A percentile compares a stretch with the other conserved stretches of the same genome.
These are phyloP conservation scores for Bedellia somnulentella DNA, from an alignment of 2,888 invertebrate species.

Conservation along the genomic window DNA sequence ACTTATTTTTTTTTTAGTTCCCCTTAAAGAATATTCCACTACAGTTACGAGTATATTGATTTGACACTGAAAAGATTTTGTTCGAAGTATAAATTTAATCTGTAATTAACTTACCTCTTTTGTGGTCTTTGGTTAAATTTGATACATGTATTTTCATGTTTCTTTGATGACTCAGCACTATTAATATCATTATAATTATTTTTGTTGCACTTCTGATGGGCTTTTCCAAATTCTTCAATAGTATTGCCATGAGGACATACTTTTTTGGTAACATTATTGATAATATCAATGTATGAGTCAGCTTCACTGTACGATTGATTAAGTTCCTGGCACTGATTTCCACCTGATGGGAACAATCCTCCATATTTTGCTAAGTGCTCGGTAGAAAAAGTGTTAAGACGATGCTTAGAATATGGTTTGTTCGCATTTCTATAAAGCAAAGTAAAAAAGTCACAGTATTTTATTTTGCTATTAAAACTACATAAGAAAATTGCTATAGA, in stretches of 20 bases:
- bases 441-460: not conserved
- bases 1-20: too few relatives aligned
- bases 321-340: constrained; percentile 48
- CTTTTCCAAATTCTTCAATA: constrained; percentile 51
- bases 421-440: constrained; percentile 50
- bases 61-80: too few relatives aligned
- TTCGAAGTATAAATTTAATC: too few relatives aligned
- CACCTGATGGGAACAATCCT: constrained; percentile 49
- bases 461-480: not conserved
- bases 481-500: not conserved
- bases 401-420: constrained; percentile 58
- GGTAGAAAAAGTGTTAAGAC: constrained; percentile 54
- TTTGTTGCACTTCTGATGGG: constrained; percentile 52
- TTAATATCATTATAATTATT: not conserved
- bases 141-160: constrained; percentile 54
- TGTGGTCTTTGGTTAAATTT: constrained; percentile 51
- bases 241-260: constrained; percentile 48
- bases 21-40: too few relatives aligned
- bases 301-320: constrained; percentile 52
- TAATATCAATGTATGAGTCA: constrained; percentile 49
- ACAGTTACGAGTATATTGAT: too few relatives aligned
- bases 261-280: constrained; percentile 34
- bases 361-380: constrained; percentile 54
- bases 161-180: constrained; percentile 37
- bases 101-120: constrained; percentile 50